Conservation (phyloP, 2,113 vertebrate genomes). For the Nothocercus julius region DNA sequence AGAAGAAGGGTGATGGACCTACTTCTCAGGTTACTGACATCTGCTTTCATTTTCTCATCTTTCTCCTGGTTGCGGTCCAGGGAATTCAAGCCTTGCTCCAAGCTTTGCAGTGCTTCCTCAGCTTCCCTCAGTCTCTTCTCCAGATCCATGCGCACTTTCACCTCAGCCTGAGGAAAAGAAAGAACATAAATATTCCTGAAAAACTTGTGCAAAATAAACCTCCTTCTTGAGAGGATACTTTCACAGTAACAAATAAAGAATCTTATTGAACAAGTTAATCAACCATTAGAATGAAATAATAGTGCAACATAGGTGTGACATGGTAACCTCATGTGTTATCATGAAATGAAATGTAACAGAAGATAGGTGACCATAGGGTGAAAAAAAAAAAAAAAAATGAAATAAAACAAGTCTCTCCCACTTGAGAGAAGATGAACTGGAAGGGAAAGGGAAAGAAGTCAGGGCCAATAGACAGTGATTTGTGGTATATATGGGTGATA, state of each 20-base stretch:
- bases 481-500: background rate
- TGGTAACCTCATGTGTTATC: background rate
- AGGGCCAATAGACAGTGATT: background rate
- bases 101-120: constrained; percentile 87
- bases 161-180: constrained; percentile 82
- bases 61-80: constrained; percentile 86
- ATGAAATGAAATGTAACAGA: background rate
- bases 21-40: constrained; percentile 93
- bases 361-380: background rate
- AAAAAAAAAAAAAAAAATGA: background rate
- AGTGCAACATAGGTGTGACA: background rate
- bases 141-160: constrained; percentile 90
- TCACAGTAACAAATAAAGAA: background rate
- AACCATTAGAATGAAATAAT: background rate
- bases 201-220: background rate
- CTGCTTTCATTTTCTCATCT: constrained; percentile 93
- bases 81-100: constrained; percentile 91
- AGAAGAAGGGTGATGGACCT: constrained; percentile 58
- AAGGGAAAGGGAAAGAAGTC: background rate
- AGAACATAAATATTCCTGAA: background rate
- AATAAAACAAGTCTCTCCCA: background rate
- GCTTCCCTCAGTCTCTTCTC: constrained; percentile 89
- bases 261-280: background rate
- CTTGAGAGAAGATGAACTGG: background rate
- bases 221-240: background rate